phyloP scores from a whole-genome alignment of 2,797 vertebrate species.

The Galaxias olidus region DNA sequence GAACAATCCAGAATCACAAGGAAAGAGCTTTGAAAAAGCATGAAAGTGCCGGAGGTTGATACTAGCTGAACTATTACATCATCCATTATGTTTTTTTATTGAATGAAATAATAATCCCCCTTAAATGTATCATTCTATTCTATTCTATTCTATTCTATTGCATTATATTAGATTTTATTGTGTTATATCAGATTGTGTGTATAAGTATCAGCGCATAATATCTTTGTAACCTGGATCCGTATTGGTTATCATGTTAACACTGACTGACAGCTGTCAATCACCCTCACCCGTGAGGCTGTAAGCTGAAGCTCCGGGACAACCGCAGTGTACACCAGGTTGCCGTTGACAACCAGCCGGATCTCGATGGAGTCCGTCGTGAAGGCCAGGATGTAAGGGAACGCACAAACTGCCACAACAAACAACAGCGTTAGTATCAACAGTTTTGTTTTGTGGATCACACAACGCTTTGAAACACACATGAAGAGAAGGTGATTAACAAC shows the following conservation, averaged over 20 bases:
- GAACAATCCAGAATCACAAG: too few species aligned
- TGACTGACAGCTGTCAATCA: background rate
- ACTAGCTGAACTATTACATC: too few species aligned
- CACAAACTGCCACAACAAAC: constrained; percentile 84
- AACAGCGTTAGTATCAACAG: constrained; percentile 3
- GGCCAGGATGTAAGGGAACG: constrained; percentile 96
- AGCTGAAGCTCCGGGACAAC: constrained; percentile 95
- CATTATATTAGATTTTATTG: too few species aligned
- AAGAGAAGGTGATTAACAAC: background rate
- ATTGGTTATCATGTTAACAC: background rate
- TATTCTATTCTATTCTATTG: too few species aligned
- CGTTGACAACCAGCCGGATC: constrained; percentile 96
- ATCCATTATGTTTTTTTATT: too few species aligned
- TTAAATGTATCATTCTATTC: too few species aligned
- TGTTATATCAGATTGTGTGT: too few species aligned
- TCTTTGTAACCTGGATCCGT: background rate
- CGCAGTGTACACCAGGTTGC: constrained; percentile 97
- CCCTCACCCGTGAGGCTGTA: constrained; percentile 91
- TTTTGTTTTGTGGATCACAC: background rate
- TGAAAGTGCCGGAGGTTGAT: too few species aligned
- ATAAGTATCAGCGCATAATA: background rate
- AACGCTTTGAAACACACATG: background rate
- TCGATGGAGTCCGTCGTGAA: constrained; percentile 98
- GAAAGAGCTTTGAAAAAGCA: too few species aligned
- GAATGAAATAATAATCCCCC: too few species aligned